phyloP scores from a whole-genome alignment of 53 echinoderm and acorn worm species.

The Luidia sarsii region DNA sequence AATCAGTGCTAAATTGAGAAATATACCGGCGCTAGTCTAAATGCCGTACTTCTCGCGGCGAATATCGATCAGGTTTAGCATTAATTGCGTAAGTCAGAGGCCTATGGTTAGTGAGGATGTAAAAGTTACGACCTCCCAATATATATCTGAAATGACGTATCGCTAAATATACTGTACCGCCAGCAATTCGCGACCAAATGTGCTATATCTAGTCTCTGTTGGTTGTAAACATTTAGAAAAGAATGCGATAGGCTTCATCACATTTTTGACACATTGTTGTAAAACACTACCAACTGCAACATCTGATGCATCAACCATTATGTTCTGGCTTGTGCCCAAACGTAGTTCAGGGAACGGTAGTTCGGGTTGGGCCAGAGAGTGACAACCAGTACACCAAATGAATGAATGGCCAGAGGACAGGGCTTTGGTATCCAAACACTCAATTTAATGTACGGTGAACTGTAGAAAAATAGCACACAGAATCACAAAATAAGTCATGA shows the following conservation, averaged over 20 bases:
- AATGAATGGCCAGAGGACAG: no score
- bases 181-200: conserved; percentile 56
- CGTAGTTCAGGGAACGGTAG: no score
- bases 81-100: conserved; percentile 49
- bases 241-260: conserved; percentile 45
- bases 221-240: conserved; percentile 28
- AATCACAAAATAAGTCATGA: no score
- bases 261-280: conserved; percentile 4
- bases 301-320: neutral
- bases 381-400: no score
- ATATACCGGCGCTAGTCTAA: conserved; percentile 16
- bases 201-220: conserved; percentile 53
- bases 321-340: conserved; percentile 11
- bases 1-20: conserved; percentile 10
- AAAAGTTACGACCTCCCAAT: no score
- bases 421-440: no score
- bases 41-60: conserved; percentile 28
- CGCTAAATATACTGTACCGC: conserved; percentile 53
- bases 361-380: no score
- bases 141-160: conserved; percentile 48
- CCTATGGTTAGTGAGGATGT: conserved; percentile 56
- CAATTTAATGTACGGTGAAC: no score
- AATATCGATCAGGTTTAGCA: conserved; percentile 46
- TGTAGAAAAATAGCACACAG: no score
- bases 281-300: no score